phyloP scores from a whole-genome alignment of 2,888 invertebrate species.

The Scrobipalpa costella region DNA sequence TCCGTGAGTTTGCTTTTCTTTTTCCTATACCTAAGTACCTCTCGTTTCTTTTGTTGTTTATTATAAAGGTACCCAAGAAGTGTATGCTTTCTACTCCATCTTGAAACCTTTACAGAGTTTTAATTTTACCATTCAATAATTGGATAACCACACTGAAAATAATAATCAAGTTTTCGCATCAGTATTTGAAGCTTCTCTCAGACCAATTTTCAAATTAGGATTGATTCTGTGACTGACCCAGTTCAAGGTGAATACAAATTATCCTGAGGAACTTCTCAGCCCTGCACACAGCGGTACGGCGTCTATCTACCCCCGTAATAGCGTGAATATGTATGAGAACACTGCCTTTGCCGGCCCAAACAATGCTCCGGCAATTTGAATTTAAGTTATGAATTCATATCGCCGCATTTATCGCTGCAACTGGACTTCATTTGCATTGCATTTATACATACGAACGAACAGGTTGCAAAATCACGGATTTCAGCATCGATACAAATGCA shows the following conservation, averaged over 20 bases:
- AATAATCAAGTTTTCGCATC: too few species aligned
- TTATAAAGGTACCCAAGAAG: too few species aligned
- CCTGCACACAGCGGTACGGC: neutral
- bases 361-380: constrained; percentile 35
- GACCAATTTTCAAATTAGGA: neutral
- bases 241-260: neutral
- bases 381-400: constrained; percentile 32
- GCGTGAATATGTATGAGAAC: constrained; percentile 44
- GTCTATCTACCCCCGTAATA: constrained; percentile 36
- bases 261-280: neutral
- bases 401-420: constrained; percentile 29
- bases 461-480: constrained; percentile 9
- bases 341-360: constrained; percentile 29
- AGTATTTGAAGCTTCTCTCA: too few species aligned
- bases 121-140: too few species aligned
- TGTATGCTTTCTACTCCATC: too few species aligned
- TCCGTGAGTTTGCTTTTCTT: neutral
- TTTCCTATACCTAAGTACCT: too few species aligned
- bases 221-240: neutral
- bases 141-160: too few species aligned
- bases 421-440: constrained; percentile 27
- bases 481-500: neutral
- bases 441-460: constrained; percentile 17
- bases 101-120: too few species aligned
- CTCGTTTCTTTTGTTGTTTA: too few species aligned